phyloP scores from a whole-genome alignment of 1,140 invertebrate genomes.

The Philotrypesis tridentata region DNA sequence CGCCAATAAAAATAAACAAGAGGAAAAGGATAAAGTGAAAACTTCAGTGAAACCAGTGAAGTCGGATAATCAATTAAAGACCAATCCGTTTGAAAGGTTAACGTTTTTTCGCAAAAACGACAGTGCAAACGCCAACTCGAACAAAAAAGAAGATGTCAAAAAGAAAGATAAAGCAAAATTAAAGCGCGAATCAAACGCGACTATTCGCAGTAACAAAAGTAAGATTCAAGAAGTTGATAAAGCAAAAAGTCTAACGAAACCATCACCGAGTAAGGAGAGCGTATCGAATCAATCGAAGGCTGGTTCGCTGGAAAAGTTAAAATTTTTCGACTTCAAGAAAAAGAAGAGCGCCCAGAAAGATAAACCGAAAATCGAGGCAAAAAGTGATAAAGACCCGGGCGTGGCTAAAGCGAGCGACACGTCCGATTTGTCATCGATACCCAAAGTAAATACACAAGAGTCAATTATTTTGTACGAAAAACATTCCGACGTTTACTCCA shows the following conservation, averaged over 20 bases:
- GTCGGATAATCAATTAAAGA: background rate
- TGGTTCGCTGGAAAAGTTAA: too few relatives aligned
- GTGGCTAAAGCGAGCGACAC: background rate
- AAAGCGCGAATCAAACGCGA: too few relatives aligned
- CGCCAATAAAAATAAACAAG: background rate
- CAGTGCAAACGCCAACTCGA: background rate
- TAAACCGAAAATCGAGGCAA: too few relatives aligned
- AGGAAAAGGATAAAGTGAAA: background rate
- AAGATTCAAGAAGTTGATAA: too few relatives aligned
- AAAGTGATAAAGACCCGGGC: background rate
- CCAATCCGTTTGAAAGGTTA: background rate
- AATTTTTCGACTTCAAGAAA: too few relatives aligned
- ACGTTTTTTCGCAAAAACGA: constrained; percentile 16
- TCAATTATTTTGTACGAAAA: too few relatives aligned
- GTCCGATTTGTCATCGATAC: background rate
- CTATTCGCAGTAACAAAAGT: too few relatives aligned
- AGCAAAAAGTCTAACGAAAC: too few relatives aligned
- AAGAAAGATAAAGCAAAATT: background rate
- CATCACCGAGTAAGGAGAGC: too few relatives aligned
- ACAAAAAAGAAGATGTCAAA: background rate
- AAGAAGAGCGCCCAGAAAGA: too few relatives aligned
- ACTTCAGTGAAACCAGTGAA: background rate
- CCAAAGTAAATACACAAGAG: background rate
- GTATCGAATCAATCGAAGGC: too few relatives aligned
- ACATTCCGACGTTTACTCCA: too few relatives aligned